phyloP scores from a whole-genome alignment of 2,888 invertebrate genomes.

The Synanthedon andrenaeformis region DNA sequence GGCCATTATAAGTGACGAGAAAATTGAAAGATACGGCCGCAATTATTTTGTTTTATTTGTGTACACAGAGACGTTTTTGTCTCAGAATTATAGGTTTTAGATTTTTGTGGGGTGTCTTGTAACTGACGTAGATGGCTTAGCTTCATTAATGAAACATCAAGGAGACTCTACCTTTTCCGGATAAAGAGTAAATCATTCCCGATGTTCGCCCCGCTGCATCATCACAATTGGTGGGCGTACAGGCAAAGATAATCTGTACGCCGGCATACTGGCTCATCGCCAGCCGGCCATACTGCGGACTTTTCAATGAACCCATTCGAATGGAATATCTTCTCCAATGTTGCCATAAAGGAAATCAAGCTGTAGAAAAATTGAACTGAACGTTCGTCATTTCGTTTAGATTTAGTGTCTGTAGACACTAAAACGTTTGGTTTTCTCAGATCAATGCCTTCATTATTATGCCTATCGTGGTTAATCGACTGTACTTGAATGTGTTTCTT shows the following conservation, averaged over 20 bases:
- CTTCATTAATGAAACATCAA: neutral
- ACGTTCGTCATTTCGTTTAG: conserved; percentile 17
- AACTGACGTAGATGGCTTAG: neutral
- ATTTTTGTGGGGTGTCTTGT: neutral
- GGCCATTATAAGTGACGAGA: conserved; percentile 2
- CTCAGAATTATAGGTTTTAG: neutral
- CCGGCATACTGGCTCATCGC: conserved; percentile 48
- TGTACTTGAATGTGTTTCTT: no score
- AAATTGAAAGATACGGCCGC: neutral
- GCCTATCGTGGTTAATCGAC: no score
- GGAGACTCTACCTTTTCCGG: neutral
- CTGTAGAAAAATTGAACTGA: conserved; percentile 45
- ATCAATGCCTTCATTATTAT: neutral
- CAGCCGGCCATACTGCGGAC: conserved; percentile 63
- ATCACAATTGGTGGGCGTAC: conserved; percentile 56
- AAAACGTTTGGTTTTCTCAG: neutral
- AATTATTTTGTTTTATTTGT: neutral
- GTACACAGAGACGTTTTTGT: neutral
- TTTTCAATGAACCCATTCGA: conserved; percentile 65
- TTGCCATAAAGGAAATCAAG: conserved; percentile 63
- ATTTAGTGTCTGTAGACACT: conserved; percentile 1
- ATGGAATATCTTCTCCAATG: conserved; percentile 65
- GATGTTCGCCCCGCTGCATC: conserved; percentile 28
- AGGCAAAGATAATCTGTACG: conserved; percentile 52
- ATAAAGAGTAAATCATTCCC: neutral